A percentile compares a stretch with the other conserved stretches of the same genome.
Conservation (phyloP, 2,888 invertebrate genomes). For the Peribatodes rhomboidaria region DNA sequence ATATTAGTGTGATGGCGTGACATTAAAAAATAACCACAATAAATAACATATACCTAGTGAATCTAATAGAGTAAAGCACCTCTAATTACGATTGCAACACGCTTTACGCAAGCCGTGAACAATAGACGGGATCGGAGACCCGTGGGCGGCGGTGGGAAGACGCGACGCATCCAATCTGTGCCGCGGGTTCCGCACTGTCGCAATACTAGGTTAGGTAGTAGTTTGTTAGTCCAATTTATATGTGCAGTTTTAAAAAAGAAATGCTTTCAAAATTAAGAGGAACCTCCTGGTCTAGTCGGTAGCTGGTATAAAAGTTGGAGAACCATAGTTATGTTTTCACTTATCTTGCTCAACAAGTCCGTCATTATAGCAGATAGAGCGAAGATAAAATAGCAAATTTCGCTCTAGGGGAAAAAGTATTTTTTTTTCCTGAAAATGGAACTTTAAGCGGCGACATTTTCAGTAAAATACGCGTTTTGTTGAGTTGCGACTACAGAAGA, state of each 20-base stretch:
- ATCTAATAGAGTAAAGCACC: constrained; percentile 10
- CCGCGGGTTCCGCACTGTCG: constrained; percentile 23
- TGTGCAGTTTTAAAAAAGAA: neutral
- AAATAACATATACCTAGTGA: neutral
- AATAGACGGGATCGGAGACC: constrained; percentile 23
- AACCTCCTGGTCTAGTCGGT: too few relatives aligned
- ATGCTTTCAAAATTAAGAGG: neutral
- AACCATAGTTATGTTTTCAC: too few relatives aligned
- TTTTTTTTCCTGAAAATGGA: too few relatives aligned
- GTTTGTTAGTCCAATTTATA: neutral
- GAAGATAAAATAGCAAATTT: too few relatives aligned
- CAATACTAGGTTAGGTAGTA: constrained; percentile 5
- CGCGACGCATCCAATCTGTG: neutral
- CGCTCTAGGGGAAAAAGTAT: too few relatives aligned
- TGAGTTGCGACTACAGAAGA: too few relatives aligned
- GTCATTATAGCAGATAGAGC: too few relatives aligned
- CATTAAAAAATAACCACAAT: neutral
- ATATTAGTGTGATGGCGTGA: too few relatives aligned
- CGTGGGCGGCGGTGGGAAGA: constrained; percentile 32
- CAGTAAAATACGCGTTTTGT: too few relatives aligned
- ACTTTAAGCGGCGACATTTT: too few relatives aligned
- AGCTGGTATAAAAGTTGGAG: too few relatives aligned
- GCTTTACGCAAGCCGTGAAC: constrained; percentile 24
- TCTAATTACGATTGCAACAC: constrained; percentile 24
- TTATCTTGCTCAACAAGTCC: too few relatives aligned